These are phyloP conservation scores for Sprattus sprattus DNA, from an alignment of 2,113 vertebrate species.

Conservation along the genomic window DNA sequence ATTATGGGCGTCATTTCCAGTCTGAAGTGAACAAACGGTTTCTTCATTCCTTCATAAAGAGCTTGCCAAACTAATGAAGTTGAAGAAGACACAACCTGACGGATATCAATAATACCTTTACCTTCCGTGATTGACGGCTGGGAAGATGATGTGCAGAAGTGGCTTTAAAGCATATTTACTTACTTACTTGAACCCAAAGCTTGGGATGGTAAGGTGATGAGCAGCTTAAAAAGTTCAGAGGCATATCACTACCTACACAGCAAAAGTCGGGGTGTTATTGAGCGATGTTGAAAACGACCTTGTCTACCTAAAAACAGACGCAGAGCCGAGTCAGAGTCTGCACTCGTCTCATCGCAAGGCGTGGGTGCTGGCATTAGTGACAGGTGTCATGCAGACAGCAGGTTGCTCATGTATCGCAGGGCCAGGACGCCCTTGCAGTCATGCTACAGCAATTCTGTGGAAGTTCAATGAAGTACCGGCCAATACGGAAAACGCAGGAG, in stretches of 20 bases:
- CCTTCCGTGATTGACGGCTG: no score
- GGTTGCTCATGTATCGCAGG: not conserved
- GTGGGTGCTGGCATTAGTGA: not conserved
- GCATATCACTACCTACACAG: not conserved
- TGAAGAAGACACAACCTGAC: no score
- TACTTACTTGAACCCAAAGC: no score
- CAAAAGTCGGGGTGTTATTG: not conserved
- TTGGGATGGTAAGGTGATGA: not conserved
- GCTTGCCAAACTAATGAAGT: no score
- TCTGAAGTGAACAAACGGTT: no score
- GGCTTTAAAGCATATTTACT: no score
- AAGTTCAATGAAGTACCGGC: not conserved
- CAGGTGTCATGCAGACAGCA: not conserved
- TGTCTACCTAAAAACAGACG: not conserved
- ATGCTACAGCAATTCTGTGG: not conserved
- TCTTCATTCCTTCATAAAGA: no score
- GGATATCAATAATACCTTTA: no score
- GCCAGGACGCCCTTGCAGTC: not conserved
- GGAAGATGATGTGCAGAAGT: no score
- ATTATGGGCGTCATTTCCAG: no score
- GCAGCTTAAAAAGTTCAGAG: not conserved
- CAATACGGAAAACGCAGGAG: no score
- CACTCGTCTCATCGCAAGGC: not conserved
- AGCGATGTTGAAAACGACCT: not conserved
- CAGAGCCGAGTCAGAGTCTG: not conserved